Conservation (phyloP, 2,888 invertebrate species). For the Bugulina stolonifera region DNA sequence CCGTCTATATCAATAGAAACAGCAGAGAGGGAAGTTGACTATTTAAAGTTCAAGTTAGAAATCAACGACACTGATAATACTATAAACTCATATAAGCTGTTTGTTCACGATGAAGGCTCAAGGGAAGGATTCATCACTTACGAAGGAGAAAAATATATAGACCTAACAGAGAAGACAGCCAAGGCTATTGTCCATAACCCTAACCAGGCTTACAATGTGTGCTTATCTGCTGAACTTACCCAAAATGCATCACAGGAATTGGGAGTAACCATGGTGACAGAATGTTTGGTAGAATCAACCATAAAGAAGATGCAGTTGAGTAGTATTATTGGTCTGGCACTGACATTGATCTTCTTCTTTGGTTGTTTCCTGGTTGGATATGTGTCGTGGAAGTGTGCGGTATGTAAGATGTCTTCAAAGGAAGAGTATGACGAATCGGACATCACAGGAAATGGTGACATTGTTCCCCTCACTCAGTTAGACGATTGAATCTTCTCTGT, state of each 20-base stretch:
- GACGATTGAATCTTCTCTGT: too few species aligned
- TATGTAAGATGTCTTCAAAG: background rate
- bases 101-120: background rate
- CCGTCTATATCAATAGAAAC: background rate
- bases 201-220: background rate
- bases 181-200: background rate
- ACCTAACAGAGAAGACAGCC: background rate
- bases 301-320: background rate
- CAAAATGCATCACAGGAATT: background rate
- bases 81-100: background rate
- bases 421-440: slow-evolving; percentile 13
- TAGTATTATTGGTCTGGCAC: background rate
- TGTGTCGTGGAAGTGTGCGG: slow-evolving; percentile 15
- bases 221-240: background rate
- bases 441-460: slow-evolving; percentile 6
- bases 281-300: background rate
- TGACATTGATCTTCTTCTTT: background rate
- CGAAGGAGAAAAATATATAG: background rate
- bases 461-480: background rate
- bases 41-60: background rate
- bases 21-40: background rate
- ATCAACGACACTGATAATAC: background rate
- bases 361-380: background rate
- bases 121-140: background rate
- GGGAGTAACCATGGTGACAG: background rate